These are phyloP conservation scores for Amphiprion clarkii DNA, from an alignment of 2,797 vertebrate genomes.

Conservation along the genomic window DNA sequence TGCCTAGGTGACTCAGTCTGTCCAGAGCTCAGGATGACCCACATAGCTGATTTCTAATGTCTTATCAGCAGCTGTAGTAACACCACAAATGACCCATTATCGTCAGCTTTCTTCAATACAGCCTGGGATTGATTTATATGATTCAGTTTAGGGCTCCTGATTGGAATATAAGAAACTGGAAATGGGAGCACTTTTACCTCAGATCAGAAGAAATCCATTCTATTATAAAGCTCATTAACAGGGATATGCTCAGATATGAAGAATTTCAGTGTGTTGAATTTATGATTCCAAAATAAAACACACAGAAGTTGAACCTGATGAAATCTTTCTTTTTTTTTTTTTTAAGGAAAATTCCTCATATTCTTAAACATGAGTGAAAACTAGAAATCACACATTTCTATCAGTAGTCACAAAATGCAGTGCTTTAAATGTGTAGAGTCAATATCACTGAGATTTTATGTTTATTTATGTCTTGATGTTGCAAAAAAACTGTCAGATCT, in stretches of 20 bases:
- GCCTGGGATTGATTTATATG: constrained; percentile 38
- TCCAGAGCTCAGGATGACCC: constrained; percentile 18
- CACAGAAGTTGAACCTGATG: too few species aligned
- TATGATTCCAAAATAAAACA: too few species aligned
- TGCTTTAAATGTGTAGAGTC: not conserved
- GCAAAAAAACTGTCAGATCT: not conserved
- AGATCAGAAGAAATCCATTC: too few species aligned
- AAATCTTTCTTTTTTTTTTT: too few species aligned
- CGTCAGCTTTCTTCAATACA: not conserved
- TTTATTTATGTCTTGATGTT: too few species aligned
- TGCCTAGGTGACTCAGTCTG: constrained; percentile 6
- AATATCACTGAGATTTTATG: too few species aligned
- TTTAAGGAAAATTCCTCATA: too few species aligned
- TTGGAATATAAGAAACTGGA: not conserved
- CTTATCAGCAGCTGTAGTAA: constrained; percentile 40
- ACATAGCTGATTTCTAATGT: constrained; percentile 15
- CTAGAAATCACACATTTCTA: too few species aligned
- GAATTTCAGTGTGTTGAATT: too few species aligned
- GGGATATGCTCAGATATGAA: not conserved
- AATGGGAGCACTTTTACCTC: not conserved
- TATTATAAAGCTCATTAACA: too few species aligned
- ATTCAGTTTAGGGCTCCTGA: constrained; percentile 2
- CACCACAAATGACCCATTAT: constrained; percentile 19
- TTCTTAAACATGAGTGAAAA: too few species aligned
- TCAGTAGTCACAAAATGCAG: too few species aligned